Evolutionary conservation across 2,797 vertebrate species (phyloP), one percentile per base, ranked within the genome.

Genomic region (Nasua narica): DNA sequence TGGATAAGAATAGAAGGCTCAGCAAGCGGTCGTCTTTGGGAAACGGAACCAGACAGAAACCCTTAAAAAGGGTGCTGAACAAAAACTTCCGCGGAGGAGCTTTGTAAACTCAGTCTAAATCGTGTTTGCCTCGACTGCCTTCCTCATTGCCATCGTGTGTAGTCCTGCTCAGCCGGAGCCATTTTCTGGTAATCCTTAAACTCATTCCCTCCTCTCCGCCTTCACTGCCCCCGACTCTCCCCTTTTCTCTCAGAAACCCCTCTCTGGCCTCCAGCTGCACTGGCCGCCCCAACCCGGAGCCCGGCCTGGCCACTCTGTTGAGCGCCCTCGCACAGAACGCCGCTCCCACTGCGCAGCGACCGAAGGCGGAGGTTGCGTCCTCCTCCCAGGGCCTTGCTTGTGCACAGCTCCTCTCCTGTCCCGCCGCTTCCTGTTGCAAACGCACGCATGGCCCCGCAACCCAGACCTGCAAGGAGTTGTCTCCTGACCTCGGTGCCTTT

Each of bases 291-390:
- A 50, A 15, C 21, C 52, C 77, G 8, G 32, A 5, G 11, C 8
- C 46, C 37, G 18, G 40, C 35, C 14, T 0, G 16, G 50, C 25
- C 9, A 0, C 40, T 21, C n/a, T 0, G 27, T 2, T 29, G 48
- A 32, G 6, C 48, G 65, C 82, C 78, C 23, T 27, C 27, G 35
- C 48, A 56, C 27, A 35, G 54, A 56, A 52, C 14, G 12, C 29
- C 52, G 32, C 21, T 2, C 3, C n/a, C 12, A 14, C 58, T 52
- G 7, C 23, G 35, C 46, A 56, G 32, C 18, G 52, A 21, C 8
- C 19, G 4, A n/a, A 3, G 69, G 13, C 23, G 18, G 37, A 52
- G 14, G 35, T 37, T 58, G 54, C 2, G 50, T 19, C 18, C 23
- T 37, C 12, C 5, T 32, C 23, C 37, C 12, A 1, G 10, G 7